Conservation (phyloP, 2,797 vertebrate genomes). For the Siniperca undulata region DNA sequence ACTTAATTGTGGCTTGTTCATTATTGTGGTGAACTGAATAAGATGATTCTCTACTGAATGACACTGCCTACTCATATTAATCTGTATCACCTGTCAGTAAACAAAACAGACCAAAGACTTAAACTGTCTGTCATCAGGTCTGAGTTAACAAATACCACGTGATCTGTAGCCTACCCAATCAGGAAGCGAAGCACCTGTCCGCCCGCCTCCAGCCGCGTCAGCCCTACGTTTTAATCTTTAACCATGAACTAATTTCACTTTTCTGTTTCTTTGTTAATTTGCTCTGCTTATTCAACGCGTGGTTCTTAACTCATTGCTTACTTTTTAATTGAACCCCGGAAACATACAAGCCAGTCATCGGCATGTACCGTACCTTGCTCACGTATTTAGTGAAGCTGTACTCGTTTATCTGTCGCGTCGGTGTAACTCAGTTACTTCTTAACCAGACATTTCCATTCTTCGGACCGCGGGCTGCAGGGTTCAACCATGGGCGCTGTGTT, state of each 20-base stretch:
- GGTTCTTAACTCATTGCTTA: too few relatives aligned
- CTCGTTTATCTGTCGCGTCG: accelerated
- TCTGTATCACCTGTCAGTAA: not conserved
- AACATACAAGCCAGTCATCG: accelerated
- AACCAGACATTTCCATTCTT: accelerated
- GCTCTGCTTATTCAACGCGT: not conserved
- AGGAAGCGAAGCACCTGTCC: not conserved
- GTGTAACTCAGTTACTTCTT: conserved; percentile 69
- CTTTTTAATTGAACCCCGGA: not conserved
- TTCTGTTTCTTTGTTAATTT: not conserved
- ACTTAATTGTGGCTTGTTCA: not conserved
- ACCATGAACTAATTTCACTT: not conserved
- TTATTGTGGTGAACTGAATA: not conserved
- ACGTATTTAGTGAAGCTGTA: not conserved
- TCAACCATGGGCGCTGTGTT: conserved; percentile 62
- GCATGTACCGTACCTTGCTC: accelerated
- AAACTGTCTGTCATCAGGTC: not conserved
- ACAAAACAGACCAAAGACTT: not conserved
- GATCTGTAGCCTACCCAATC: not conserved
- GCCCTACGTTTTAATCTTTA: not conserved
- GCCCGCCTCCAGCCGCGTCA: not conserved
- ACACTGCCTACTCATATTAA: not conserved
- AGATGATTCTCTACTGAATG: not conserved
- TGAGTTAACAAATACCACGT: not conserved
- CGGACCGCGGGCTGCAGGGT: not conserved